phyloP scores from a whole-genome alignment of 2,797 vertebrate genomes.

The Hybognathus amarus region DNA sequence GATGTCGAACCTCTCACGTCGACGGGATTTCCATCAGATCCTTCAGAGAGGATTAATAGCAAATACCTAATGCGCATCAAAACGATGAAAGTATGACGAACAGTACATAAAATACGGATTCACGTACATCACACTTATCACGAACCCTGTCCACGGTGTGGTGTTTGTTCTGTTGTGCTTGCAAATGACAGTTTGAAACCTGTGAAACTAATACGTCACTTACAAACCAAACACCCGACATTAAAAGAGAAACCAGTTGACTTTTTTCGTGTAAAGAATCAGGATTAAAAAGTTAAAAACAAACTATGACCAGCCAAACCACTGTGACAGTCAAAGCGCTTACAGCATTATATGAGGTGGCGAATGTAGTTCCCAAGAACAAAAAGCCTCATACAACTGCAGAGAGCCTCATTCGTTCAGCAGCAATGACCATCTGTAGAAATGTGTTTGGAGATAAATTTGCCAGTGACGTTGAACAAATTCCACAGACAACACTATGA shows the following conservation, averaged over 20 bases:
- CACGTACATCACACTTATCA: not conserved
- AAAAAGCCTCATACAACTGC: not conserved
- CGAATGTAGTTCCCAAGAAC: not conserved
- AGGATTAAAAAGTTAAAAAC: not conserved
- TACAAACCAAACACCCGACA: no score
- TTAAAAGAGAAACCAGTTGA: no score
- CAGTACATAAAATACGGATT: not conserved
- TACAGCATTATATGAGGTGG: not conserved
- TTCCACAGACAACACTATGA: conserved; percentile 2
- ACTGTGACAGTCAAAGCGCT: not conserved
- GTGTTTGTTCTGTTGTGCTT: not conserved
- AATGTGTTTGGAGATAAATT: not conserved
- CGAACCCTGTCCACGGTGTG: not conserved
- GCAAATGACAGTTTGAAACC: no score
- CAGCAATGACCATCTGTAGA: not conserved
- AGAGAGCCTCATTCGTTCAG: not conserved
- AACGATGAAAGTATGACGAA: not conserved
- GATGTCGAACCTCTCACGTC: no score
- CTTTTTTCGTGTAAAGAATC: not conserved
- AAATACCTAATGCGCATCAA: not conserved
- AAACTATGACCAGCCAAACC: conserved; percentile 1
- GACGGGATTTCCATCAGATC: not conserved
- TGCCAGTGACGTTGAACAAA: not conserved
- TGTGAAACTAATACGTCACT: no score
- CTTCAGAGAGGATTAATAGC: not conserved